Percentiles rank a stretch among this genome's conserved stretches.
Evolutionary conservation across 1,140 invertebrate species (phyloP).

Genomic region (Dendrolimus kikuchii): DNA sequence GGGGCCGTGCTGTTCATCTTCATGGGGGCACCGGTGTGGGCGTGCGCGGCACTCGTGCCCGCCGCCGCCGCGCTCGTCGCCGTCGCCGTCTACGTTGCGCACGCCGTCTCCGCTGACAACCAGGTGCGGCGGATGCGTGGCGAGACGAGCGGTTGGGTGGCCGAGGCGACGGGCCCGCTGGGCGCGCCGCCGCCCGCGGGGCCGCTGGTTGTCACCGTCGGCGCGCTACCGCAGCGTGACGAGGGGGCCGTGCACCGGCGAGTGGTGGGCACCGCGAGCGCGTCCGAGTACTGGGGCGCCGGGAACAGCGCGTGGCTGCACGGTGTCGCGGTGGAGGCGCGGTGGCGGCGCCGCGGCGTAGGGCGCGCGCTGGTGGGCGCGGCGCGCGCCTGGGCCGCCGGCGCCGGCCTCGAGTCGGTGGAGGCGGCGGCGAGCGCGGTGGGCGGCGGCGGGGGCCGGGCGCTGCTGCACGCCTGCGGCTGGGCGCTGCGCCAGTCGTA

Average conservation of each 20-base stretch:
- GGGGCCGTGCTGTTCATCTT: conserved; percentile 50
- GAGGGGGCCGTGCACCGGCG: conserved; percentile 5
- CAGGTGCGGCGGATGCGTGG: neutral
- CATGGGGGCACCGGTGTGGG: conserved; percentile 26
- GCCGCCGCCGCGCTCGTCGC: conserved; percentile 17
- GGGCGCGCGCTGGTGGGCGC: conserved; percentile 19
- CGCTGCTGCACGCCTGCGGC: conserved; percentile 11
- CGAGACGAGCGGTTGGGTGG: neutral
- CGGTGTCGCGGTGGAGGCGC: conserved; percentile 27
- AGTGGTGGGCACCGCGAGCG: conserved; percentile 40
- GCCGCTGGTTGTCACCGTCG: neutral
- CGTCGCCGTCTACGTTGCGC: conserved; percentile 14
- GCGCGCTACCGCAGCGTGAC: neutral
- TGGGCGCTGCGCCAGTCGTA: conserved; percentile 33
- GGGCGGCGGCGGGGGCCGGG: neutral
- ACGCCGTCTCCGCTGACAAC: conserved; percentile 14
- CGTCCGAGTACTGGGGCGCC: conserved; percentile 27
- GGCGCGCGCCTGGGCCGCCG: conserved; percentile 25
- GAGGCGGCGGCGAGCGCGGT: conserved; percentile 13
- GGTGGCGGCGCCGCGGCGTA: conserved; percentile 23
- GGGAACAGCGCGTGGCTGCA: conserved; percentile 31
- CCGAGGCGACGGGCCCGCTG: conserved; percentile 1
- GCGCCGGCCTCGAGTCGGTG: conserved; percentile 17
- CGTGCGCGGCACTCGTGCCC: conserved; percentile 23
- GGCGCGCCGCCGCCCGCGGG: neutral